Evolutionary conservation across 2,888 invertebrate species (phyloP).

Genomic region (Drosophila anomelani): DNA sequence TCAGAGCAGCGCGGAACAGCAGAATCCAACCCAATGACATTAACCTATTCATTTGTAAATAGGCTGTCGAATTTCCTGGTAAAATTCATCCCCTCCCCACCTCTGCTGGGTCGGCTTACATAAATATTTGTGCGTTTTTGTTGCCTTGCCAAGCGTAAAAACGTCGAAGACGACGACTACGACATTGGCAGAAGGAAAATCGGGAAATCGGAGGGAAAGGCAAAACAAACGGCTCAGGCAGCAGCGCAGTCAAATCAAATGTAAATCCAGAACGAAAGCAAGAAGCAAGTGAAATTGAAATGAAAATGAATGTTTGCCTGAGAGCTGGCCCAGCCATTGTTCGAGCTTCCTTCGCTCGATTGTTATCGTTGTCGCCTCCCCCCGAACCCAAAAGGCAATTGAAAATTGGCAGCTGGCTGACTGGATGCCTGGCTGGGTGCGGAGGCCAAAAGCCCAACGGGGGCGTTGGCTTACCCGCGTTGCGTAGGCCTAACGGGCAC

Average conservation of each 20-base stretch:
- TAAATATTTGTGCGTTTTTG: slow-evolving; percentile 79
- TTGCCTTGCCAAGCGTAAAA: slow-evolving; percentile 75
- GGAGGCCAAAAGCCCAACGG: slow-evolving; percentile 37
- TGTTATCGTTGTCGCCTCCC: slow-evolving; percentile 46
- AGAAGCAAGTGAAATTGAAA: slow-evolving; percentile 75
- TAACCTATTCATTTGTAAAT: slow-evolving; percentile 80
- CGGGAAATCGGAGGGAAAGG: slow-evolving; percentile 9
- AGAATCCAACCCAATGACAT: slow-evolving; percentile 50
- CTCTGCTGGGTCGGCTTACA: slow-evolving; percentile 42
- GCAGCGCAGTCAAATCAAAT: slow-evolving; percentile 75
- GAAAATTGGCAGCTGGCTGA: slow-evolving; percentile 75
- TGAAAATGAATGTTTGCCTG: slow-evolving; percentile 62
- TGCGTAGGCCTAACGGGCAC: slow-evolving; percentile 71
- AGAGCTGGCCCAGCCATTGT: slow-evolving; percentile 46
- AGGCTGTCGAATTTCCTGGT: slow-evolving; percentile 72
- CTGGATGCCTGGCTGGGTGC: slow-evolving; percentile 2
- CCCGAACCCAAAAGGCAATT: slow-evolving; percentile 64
- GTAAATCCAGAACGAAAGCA: slow-evolving; percentile 79
- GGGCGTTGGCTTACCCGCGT: slow-evolving; percentile 21
- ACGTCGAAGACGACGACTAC: slow-evolving; percentile 48
- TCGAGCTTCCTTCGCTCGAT: slow-evolving; percentile 35
- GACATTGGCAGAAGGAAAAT: slow-evolving; percentile 15
- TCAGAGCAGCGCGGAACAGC: not conserved
- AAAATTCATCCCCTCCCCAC: slow-evolving; percentile 29
- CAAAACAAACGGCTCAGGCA: slow-evolving; percentile 32